Conservation (phyloP, 2,797 vertebrate genomes). For the Sardinella longiceps region DNA sequence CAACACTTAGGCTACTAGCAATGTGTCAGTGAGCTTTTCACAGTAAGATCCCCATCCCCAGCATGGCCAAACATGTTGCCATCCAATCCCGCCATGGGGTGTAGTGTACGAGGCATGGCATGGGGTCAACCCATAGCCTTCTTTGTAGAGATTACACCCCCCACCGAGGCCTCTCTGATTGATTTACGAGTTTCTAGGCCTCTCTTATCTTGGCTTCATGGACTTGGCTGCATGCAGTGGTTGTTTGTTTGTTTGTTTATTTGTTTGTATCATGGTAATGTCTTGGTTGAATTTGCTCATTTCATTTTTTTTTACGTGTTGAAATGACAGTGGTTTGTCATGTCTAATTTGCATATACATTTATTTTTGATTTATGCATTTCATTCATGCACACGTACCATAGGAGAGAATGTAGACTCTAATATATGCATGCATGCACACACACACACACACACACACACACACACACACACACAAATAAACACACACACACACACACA, state of each 20-base stretch:
- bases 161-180: not conserved
- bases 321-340: not conserved
- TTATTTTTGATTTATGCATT: slow-evolving; percentile 12
- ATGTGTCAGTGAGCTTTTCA: not conserved
- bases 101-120: not conserved
- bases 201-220: not conserved
- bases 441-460: not conserved
- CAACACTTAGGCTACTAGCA: not conserved
- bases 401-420: not conserved
- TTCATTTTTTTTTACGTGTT: not conserved
- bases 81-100: not conserved
- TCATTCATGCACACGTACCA: not conserved
- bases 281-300: not conserved
- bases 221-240: not conserved
- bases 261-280: not conserved
- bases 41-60: not conserved
- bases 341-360: slow-evolving; percentile 5
- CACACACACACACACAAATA: slow-evolving; percentile 9
- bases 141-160: not conserved
- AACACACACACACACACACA: slow-evolving; percentile 20
- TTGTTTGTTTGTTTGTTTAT: too few relatives aligned
- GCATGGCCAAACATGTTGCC: too few relatives aligned
- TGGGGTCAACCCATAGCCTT: not conserved
- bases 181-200: not conserved
- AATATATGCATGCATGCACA: not conserved